Evolutionary conservation across 1,140 invertebrate species (phyloP), one percentile per base, ranked within the genome.

Genomic region (Laupala kohalensis): DNA sequence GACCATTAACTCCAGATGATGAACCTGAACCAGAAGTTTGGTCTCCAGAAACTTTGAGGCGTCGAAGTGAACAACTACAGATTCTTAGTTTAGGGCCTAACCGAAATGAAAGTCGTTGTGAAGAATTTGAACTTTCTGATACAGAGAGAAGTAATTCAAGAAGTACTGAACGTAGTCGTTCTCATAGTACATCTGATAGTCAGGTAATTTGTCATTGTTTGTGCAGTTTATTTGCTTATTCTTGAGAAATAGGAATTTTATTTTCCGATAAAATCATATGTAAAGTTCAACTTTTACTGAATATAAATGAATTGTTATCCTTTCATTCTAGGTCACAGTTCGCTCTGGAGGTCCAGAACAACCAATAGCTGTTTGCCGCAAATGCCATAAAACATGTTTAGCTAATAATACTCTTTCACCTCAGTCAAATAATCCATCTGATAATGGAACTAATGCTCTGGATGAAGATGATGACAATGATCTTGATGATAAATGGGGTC

Each of bases 371-470:
- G 87, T 90, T 12, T 90, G 89, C 79, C 84, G 87, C 73, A 86
- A 89, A 76, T 90, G 89, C 77, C 89, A 89, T 76, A 89, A 88
- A 80, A 89, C 88, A 75, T 90, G 89, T 79, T 81, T 87, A 77
- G 81, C 84, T 53, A 84, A 82, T 74, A 73, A 78, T 68, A 29
- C 80, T 78, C 68, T 81, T 79, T 64, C 78, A 77, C 19, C 15
- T 25, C 65, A 72, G 15, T 24, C n/a, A 6, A 53, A 12, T 25
- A 12, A n/a, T 12, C 6, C 69, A 4, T 4, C 30, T 23, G 37
- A 27, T 24, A 28, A 70, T 53, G 37, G 19, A 9, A 53, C 19
- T 9, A 53, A 53, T 53, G 19, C 37, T 53, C 70, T 67, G 19
- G 65, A 67, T 4, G n/a, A n/a, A n/a, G 70, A 66, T 13, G 6